Base-by-base conservation (phyloP, 1,140 invertebrate species). In the Drosophila ironensis region DNA sequence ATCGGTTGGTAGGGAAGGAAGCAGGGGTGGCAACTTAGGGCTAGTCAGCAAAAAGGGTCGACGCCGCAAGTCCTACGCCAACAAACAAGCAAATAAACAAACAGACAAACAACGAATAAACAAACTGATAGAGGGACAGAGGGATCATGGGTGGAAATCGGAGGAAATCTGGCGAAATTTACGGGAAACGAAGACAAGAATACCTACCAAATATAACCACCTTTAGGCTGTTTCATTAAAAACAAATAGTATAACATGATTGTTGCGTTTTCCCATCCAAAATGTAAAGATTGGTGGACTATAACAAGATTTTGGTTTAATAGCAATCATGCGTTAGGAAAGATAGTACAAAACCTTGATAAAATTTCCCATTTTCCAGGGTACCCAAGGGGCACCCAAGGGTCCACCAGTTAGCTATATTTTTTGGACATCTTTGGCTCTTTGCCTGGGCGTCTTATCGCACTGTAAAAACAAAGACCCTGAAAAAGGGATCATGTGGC, bases 391-490 rank as follows among this genome's bases (percentile, higher is more conserved):
- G 63, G 28, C 20, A 38, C 8, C 53, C 30, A 33, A 33, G 2
- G 24, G 61, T 69, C 24, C 20, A 38, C 8, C 53, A 16, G 42
- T 47, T 42, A 33, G 38, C 51, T 46, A 40, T 12, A 40, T 28
- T 41, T 46, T 57, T 28, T 3, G 30, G n/a, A n/a, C n/a, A n/a
- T n/a, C 30, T n/a, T 12, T 33, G 27, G 27, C 27, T n/a, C n/a
- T n/a, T n/a, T 14, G 6, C 16, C 14, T 40, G 30, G 45, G n/a
- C n/a, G 22, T 51, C 74, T 86, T 78, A 86, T 84, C 80, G 74
- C 74, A 47, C 60, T 75, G 40, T 74, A 72, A 86, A 84, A 86
- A 86, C 70, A 86, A 84, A 86, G 71, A 51, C 73, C 44, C 47
- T 74, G 52, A 14, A 56, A 72, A 86, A 86, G 74, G 80, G 78